Evolutionary conservation across 2,888 invertebrate species (phyloP).

Genomic region (Leptinotarsa haldemani): DNA sequence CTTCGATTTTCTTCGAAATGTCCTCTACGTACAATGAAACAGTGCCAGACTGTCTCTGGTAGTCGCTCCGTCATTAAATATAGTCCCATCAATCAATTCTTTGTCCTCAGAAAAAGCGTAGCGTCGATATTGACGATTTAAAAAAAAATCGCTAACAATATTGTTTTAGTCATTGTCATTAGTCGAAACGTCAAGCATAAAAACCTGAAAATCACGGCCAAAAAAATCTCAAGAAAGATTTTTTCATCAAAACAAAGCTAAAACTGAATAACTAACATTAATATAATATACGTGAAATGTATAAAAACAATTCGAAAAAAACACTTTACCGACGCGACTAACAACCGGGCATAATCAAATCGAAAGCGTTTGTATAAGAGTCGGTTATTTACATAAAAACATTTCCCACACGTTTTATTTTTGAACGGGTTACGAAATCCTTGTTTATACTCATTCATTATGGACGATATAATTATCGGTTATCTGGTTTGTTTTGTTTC

Average conservation of each 20-base stretch:
- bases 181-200: too few relatives aligned
- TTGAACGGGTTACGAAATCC: slow-evolving; percentile 1
- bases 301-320: too few relatives aligned
- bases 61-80: slow-evolving; percentile 1
- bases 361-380: background rate
- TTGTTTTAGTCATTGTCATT: too few relatives aligned
- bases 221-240: too few relatives aligned
- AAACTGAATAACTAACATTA: too few relatives aligned
- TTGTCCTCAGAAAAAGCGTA: too few relatives aligned
- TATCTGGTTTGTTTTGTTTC: slow-evolving; percentile 1
- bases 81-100: too few relatives aligned
- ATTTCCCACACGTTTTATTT: slow-evolving; percentile 1
- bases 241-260: too few relatives aligned
- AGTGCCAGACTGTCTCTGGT: slow-evolving; percentile 11
- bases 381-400: background rate
- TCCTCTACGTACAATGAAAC: slow-evolving; percentile 5
- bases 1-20: slow-evolving; percentile 7
- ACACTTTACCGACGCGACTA: background rate
- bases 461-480: slow-evolving; percentile 1
- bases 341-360: slow-evolving; percentile 6
- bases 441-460: slow-evolving; percentile 3
- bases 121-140: too few relatives aligned
- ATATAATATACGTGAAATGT: too few relatives aligned
- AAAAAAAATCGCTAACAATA: too few relatives aligned
- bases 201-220: too few relatives aligned